Base-by-base conservation (phyloP, 1,140 invertebrate genomes). In the Heliconius himera region DNA sequence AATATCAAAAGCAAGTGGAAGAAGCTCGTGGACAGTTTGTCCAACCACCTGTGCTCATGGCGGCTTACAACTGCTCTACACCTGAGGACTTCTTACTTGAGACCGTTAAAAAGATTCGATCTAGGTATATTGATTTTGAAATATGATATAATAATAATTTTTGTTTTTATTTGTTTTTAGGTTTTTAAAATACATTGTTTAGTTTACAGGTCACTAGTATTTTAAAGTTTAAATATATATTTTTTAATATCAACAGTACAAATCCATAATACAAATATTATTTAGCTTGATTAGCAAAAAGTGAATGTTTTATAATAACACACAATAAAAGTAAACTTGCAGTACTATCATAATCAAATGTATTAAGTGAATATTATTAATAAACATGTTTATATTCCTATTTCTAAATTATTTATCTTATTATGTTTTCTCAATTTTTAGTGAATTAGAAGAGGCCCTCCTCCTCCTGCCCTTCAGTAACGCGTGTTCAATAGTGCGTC, bases 401-500 rank as follows among this genome's bases (percentile, higher is more conserved):
- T 46, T 16, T 46, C 13, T 16, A 46, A 46, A 46, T 16, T 16
- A 16, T 46, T 46, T 46, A 13, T 9, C 4, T 16, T 46, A 46
- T 95, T 95, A 26, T 20, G 16, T 51, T 20, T n/a, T n/a, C n/a
- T n/a, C n/a, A n/a, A 18, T 20, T 51, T 51, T 51, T 89, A 98
- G 98, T 91, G 98, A 99, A 89, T 93, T 99, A 66, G 98, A 99
- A 92, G 98, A 99, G 94, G 96, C 98, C 0, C 93, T 99, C 3
- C 88, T 99, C 0, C 93, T 99, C 11, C 93, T 99, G 36, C 98
- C 98, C 26, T 98, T 99, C 88, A 95, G 96, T 36, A 96, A 96
- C 75, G 97, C 98, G 0, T 96, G 96, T 84, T 96, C 98, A 71
- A 95, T 99, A 73, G 95, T 99, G 1, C 92, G 96, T 79, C 94